Evolutionary conservation across 92 coral and sea anemone species (phyloP).

Genomic region (Epizoanthus scotinus): DNA sequence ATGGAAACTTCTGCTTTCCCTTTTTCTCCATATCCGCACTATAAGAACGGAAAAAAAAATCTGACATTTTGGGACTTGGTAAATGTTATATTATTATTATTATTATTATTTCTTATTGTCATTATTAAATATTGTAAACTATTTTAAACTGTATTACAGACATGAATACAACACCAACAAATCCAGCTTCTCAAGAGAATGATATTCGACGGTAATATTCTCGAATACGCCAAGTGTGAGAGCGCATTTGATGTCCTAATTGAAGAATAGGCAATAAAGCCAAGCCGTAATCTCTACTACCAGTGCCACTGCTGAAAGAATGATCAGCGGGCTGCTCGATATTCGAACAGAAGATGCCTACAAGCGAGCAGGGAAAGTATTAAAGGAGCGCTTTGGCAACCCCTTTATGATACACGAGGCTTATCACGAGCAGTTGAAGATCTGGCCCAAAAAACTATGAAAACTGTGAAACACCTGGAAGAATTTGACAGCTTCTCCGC

Average conservation of each 20-base stretch:
- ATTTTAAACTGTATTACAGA: too few relatives aligned
- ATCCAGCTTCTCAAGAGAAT: conserved; percentile 19
- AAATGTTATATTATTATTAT: too few relatives aligned
- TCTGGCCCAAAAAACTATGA: conserved; percentile 44
- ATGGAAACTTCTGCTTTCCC: too few relatives aligned
- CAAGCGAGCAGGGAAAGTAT: conserved; percentile 25
- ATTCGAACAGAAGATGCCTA: conserved; percentile 52
- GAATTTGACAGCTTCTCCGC: not conserved
- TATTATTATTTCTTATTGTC: too few relatives aligned
- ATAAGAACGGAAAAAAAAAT: too few relatives aligned
- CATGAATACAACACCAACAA: conserved; percentile 9
- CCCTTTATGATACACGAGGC: conserved; percentile 65
- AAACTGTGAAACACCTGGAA: not conserved
- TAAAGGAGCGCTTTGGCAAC: conserved; percentile 60
- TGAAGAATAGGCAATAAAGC: conserved; percentile 9
- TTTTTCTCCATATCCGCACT: too few relatives aligned
- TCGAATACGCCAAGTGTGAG: conserved; percentile 54
- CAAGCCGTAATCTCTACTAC: conserved; percentile 16
- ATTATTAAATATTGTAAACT: too few relatives aligned
- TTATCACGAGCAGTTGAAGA: conserved; percentile 37
- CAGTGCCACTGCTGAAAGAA: conserved; percentile 3
- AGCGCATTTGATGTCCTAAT: conserved; percentile 54
- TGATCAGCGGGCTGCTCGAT: conserved; percentile 24
- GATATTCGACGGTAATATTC: conserved; percentile 41
- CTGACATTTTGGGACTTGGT: too few relatives aligned